A percentile compares a stretch with the other conserved stretches of the same genome.
Conservation (phyloP, 2,797 vertebrate species). For the Vipera latastei region DNA sequence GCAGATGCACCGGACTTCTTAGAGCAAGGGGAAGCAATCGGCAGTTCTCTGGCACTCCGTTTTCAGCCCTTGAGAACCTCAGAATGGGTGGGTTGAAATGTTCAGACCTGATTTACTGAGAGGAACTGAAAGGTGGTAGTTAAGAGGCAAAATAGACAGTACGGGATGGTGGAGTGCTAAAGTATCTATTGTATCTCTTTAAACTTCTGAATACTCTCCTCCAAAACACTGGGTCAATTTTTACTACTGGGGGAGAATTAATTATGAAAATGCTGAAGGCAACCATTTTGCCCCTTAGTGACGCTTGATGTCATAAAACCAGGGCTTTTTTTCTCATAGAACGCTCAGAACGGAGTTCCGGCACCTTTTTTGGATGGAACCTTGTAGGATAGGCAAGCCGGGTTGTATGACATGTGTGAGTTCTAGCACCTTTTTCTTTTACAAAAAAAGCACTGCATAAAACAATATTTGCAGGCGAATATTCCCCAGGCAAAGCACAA, state of each 20-base stretch:
- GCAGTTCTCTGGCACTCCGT: not conserved
- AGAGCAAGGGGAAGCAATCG: not conserved
- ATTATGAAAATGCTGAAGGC: not conserved
- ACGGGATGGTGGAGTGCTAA: not conserved
- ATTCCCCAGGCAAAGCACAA: not conserved
- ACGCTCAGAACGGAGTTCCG: too few relatives aligned
- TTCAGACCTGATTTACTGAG: not conserved
- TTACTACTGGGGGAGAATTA: not conserved
- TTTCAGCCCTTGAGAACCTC: not conserved
- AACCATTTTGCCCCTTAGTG: not conserved
- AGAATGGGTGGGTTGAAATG: not conserved
- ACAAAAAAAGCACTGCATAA: too few relatives aligned
- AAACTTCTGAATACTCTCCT: not conserved
- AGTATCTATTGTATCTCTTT: not conserved
- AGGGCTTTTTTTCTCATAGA: too few relatives aligned
- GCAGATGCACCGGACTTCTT: not conserved
- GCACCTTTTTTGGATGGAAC: too few relatives aligned
- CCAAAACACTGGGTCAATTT: not conserved
- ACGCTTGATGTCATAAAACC: not conserved
- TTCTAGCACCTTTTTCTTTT: too few relatives aligned
- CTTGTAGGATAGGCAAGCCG: too few relatives aligned
- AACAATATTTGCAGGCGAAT: not conserved
- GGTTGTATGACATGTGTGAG: too few relatives aligned
- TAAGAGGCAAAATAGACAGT: not conserved
- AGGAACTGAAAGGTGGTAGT: not conserved